Evolutionary conservation across 2,797 vertebrate species (phyloP).

Genomic region (Potorous gilbertii): DNA sequence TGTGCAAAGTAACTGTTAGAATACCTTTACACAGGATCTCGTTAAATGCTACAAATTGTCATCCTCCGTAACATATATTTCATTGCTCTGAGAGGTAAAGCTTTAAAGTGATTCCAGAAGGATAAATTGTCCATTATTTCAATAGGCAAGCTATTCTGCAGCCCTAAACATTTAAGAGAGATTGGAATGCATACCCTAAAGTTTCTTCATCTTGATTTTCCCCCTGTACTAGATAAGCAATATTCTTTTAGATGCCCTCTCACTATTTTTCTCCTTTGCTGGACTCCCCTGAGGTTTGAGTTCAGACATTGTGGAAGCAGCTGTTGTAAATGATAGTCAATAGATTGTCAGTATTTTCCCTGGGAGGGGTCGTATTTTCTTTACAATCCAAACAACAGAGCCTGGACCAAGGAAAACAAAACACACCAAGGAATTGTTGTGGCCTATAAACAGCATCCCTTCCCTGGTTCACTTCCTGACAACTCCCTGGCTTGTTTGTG

Average conservation of each 20-base stretch:
- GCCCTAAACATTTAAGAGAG: neutral
- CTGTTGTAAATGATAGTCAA: constrained; percentile 35
- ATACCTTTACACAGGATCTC: neutral
- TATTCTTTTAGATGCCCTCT: constrained; percentile 25
- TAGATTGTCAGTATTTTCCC: neutral
- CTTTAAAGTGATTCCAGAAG: constrained; percentile 13
- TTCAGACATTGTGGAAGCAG: constrained; percentile 19
- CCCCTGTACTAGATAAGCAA: neutral
- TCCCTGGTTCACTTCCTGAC: constrained; percentile 69
- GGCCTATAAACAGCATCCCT: constrained; percentile 33
- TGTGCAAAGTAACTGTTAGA: neutral
- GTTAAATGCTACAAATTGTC: neutral
- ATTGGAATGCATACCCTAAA: constrained; percentile 8
- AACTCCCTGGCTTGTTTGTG: constrained; percentile 65
- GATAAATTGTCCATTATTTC: neutral
- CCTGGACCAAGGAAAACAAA: constrained; percentile 38
- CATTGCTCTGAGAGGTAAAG: neutral
- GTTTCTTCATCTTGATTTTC: neutral
- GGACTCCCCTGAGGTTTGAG: neutral
- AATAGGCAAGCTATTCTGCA: constrained; percentile 17
- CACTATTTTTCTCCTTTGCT: neutral
- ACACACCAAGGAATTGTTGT: constrained; percentile 1
- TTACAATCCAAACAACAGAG: constrained; percentile 54
- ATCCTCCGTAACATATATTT: neutral
- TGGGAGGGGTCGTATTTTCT: constrained; percentile 41